Percentiles rank a stretch among this genome's conserved stretches.
These are phyloP conservation scores for Archips crataeganus DNA, from an alignment of 2,888 invertebrate genomes.

Conservation along the genomic window DNA sequence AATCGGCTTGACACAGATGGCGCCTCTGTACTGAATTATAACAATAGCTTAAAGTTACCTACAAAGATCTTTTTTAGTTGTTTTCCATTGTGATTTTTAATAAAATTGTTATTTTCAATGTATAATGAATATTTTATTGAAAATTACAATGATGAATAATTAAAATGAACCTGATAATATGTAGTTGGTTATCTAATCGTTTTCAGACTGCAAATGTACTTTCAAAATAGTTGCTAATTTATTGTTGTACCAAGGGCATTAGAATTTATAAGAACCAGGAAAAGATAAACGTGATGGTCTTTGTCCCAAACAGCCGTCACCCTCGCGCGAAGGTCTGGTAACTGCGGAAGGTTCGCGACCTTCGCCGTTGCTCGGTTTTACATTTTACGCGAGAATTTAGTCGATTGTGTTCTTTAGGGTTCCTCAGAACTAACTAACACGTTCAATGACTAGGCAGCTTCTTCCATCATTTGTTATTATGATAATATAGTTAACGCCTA, in stretches of 20 bases:
- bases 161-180: not conserved
- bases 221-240: conserved; percentile 46
- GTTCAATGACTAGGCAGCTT: not conserved
- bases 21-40: conserved; percentile 45
- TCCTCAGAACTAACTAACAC: conserved; percentile 1
- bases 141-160: not conserved
- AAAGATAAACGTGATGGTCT: conserved; percentile 72
- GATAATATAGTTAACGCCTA: not conserved
- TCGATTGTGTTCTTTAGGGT: conserved; percentile 37
- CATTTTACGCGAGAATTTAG: conserved; percentile 38
- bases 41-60: conserved; percentile 33
- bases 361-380: conserved; percentile 46
- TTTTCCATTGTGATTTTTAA: not conserved
- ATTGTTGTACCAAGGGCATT: conserved; percentile 70
- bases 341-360: conserved; percentile 70
- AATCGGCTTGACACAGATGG: conserved; percentile 30
- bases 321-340: conserved; percentile 47
- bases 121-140: not conserved
- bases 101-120: not conserved
- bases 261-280: conserved; percentile 76
- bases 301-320: conserved; percentile 72
- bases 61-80: not conserved
- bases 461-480: not conserved
- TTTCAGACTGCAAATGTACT: conserved; percentile 15
- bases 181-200: not conserved